phyloP scores from a whole-genome alignment of 2,797 vertebrate species.

The Pogoniulus pusillus region DNA sequence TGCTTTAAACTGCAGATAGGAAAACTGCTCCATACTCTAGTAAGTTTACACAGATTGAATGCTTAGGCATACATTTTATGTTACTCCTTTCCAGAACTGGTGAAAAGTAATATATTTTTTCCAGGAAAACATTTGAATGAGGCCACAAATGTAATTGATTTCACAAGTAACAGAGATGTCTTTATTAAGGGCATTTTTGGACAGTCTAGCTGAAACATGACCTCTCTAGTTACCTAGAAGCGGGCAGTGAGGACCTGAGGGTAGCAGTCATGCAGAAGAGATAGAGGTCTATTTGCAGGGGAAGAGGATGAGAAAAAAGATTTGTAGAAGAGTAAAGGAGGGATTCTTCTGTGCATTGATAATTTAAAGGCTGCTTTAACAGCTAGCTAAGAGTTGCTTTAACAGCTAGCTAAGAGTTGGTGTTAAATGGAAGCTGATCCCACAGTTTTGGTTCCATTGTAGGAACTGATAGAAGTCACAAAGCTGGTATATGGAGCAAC shows the following conservation, averaged over 20 bases:
- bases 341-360: neutral
- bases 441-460: conserved; percentile 1
- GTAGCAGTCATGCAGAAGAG: neutral
- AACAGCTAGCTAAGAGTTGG: neutral
- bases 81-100: neutral
- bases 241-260: neutral
- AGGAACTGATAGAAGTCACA: neutral
- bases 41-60: neutral
- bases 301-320: neutral
- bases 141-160: conserved; percentile 14
- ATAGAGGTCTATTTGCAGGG: neutral
- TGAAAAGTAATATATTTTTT: neutral
- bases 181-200: neutral
- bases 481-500: neutral
- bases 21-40: neutral
- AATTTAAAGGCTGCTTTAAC: neutral
- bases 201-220: neutral
- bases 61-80: neutral
- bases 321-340: neutral
- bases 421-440: neutral
- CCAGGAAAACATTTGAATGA: neutral
- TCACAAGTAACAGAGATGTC: neutral
- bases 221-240: neutral
- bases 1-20: conserved; percentile 7
- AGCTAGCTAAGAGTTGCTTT: neutral